A percentile compares a stretch with the other conserved stretches of the same genome.
Conservation (phyloP, 2,797 vertebrate species). For the Dallia pectoralis region DNA sequence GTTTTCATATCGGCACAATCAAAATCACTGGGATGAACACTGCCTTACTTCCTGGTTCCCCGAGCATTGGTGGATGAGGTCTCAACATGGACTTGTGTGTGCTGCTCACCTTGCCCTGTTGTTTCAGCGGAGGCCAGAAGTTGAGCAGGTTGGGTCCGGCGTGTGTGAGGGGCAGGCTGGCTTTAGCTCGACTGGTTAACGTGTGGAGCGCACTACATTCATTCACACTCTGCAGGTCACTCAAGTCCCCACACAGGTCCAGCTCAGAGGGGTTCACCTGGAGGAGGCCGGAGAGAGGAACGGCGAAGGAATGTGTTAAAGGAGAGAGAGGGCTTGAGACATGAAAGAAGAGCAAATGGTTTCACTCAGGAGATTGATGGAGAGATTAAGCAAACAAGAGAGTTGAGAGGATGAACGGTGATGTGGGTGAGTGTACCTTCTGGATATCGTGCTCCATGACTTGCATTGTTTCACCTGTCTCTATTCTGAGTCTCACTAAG, state of each 20-base stretch:
- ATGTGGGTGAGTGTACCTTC: background rate
- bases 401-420: background rate
- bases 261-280: conserved; percentile 85
- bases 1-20: too few species aligned
- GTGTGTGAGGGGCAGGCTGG: conserved; percentile 75
- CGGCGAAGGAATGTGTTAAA: background rate
- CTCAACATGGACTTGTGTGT: background rate
- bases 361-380: background rate
- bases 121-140: conserved; percentile 66
- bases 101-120: conserved; percentile 42
- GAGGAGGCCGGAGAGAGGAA: background rate
- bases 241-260: conserved; percentile 84
- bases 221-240: conserved; percentile 81
- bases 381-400: background rate
- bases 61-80: background rate
- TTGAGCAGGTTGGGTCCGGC: conserved; percentile 80
- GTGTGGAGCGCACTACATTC: conserved; percentile 82
- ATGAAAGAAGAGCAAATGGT: too few species aligned
- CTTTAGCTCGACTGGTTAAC: conserved; percentile 72
- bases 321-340: background rate
- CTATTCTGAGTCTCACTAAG: conserved; percentile 78
- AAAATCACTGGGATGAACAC: background rate
- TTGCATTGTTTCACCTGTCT: conserved; percentile 67
- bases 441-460: conserved; percentile 81
- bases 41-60: background rate